Evolutionary conservation across 2,888 invertebrate genomes (phyloP), one percentile per base, ranked within the genome.

Genomic region (Lottia gigantea): DNA sequence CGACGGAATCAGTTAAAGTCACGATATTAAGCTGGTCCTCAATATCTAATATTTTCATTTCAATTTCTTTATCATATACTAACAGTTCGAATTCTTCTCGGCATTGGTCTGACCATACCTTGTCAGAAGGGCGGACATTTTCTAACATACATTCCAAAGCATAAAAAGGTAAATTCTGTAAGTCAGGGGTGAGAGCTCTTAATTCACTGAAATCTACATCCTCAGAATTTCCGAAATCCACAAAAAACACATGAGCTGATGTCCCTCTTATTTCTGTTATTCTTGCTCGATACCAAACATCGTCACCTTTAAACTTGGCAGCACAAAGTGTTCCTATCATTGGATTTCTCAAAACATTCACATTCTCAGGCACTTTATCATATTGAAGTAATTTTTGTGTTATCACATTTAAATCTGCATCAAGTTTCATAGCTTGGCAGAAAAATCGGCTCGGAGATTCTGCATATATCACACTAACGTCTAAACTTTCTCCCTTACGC

Each of bases 151-250:
- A 86, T 69, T 78, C 78, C 14, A 85, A 67, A 15, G 82, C 84
- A 66, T 83, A 80, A 8, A 74, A 66, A 6, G 83, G 82, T 14
- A 80, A 47, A 23, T 64, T 71, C 62, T 78, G 64, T 66, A 80
- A 83, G 23, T 83, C 78, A 40, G 74, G 70, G 68, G 81, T 74
- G 19, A 85, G 40, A n/a, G 70, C 64, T 70, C 80, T 81, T 12
- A 85, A 46, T 40, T 76, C 71, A 8, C 68, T 65, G 14, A 55
- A 55, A 4, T 68, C 73, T 12, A 78, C 74, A 11, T 62, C 55
- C 19, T 81, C 80, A 3, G 71, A 67, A 62, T 83, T 82, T 8
- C 84, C 85, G 71, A 82, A 84, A 68, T 86, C 86, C 26, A 86
- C 81, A 75, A 82, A 83, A 62, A 71, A 74, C 0, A 86, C 82